These are phyloP conservation scores for Abramis brama DNA, from an alignment of 2,113 vertebrate genomes.

Conservation along the genomic window DNA sequence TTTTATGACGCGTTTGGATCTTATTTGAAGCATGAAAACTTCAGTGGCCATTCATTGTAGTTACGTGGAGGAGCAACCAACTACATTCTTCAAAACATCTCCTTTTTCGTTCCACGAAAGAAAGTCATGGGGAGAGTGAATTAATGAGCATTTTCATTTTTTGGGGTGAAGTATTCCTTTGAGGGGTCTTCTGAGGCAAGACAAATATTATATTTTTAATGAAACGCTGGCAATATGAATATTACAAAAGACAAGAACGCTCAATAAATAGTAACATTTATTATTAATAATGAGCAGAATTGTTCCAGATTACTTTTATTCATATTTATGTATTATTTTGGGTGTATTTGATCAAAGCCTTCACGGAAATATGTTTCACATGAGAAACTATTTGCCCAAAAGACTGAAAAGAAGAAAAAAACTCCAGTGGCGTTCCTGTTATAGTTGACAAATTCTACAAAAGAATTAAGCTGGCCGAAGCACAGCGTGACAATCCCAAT, in stretches of 20 bases:
- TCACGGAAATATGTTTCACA: not conserved
- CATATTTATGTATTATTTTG: no score
- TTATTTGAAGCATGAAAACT: not conserved
- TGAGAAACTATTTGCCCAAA: not conserved
- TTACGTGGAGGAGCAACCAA: not conserved
- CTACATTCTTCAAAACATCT: not conserved
- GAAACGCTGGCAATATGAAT: not conserved
- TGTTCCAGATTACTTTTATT: no score
- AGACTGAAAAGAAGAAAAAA: not conserved
- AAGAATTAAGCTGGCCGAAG: not conserved
- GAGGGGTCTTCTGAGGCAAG: not conserved
- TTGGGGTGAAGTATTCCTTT: not conserved
- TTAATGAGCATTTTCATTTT: not conserved
- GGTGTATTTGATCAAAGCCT: not conserved
- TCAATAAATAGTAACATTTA: not conserved
- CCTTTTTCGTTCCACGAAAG: not conserved
- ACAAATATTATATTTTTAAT: not conserved
- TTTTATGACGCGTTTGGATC: not conserved
- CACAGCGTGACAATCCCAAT: not conserved
- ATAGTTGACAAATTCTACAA: conserved; percentile 1
- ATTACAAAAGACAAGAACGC: not conserved
- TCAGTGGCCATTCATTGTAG: not conserved
- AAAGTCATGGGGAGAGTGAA: not conserved
- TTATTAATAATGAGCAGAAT: not conserved
- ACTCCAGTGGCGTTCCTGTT: not conserved